These are phyloP conservation scores for Habroteleia sp. DNA, from an alignment of 2,888 invertebrate genomes.

Conservation along the genomic window DNA sequence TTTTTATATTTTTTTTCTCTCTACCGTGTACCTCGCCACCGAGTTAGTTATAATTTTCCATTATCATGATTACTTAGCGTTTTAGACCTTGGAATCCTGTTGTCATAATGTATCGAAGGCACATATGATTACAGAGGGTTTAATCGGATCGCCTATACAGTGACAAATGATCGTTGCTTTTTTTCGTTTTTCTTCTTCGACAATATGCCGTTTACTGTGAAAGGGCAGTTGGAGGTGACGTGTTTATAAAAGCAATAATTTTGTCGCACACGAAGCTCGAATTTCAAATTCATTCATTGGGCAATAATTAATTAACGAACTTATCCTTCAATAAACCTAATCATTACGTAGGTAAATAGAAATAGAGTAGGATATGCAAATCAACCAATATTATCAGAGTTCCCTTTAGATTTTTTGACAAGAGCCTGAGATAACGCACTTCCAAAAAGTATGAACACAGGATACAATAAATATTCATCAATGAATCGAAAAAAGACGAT, in stretches of 20 bases:
- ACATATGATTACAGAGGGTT: conserved; percentile 66
- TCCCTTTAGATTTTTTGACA: background rate
- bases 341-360: conserved; percentile 2
- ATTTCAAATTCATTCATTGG: conserved; percentile 21
- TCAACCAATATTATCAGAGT: conserved; percentile 14
- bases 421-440: conserved; percentile 10
- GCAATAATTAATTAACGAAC: conserved; percentile 17
- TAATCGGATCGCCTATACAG: conserved; percentile 21
- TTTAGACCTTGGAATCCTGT: conserved; percentile 65
- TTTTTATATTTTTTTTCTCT: conserved; percentile 18
- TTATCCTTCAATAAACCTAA: conserved; percentile 23
- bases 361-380: conserved; percentile 8
- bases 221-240: conserved; percentile 33
- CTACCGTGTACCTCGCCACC: conserved; percentile 34
- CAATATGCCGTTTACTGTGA: conserved; percentile 15
- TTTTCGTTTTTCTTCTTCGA: conserved; percentile 37
- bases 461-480: background rate
- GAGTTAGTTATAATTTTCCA: conserved; percentile 48
- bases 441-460: conserved; percentile 9
- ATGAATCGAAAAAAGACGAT: conserved; percentile 1
- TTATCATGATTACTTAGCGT: conserved; percentile 65
- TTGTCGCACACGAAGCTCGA: conserved; percentile 21
- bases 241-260: conserved; percentile 32
- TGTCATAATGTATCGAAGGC: conserved; percentile 70
- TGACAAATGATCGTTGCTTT: conserved; percentile 42